Percentiles rank a stretch among this genome's conserved stretches.
These are phyloP conservation scores for Pogonocichla stellata DNA, from an alignment of 2,113 vertebrate species.

Conservation along the genomic window DNA sequence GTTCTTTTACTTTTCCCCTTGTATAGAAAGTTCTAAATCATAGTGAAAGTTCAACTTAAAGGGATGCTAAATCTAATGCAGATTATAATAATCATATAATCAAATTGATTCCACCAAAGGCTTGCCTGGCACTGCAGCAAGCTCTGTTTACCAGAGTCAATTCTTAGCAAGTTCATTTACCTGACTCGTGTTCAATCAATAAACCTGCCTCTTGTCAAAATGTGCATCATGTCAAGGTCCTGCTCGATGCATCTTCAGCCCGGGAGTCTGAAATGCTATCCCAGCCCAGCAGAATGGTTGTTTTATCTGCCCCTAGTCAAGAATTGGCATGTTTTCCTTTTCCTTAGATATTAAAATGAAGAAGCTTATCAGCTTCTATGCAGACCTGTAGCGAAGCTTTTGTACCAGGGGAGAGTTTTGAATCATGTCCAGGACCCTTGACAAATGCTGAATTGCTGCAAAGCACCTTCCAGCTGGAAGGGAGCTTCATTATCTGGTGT, in stretches of 20 bases:
- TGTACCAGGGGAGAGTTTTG: neutral
- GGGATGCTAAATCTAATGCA: neutral
- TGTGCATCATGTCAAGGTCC: neutral
- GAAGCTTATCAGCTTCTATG: neutral
- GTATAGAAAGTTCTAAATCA: neutral
- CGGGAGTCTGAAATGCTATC: neutral
- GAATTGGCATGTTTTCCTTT: neutral
- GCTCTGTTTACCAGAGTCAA: neutral
- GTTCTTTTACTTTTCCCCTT: neutral
- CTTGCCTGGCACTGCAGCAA: neutral
- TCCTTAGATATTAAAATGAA: neutral
- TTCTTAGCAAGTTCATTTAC: neutral
- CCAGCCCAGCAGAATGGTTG: neutral
- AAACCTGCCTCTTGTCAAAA: slow-evolving; percentile 6
- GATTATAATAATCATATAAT: neutral
- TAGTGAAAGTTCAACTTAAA: neutral
- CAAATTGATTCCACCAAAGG: neutral
- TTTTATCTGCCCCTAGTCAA: neutral
- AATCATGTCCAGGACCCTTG: neutral
- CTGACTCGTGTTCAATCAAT: neutral
- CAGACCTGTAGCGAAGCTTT: neutral
- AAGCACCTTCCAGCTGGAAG: neutral
- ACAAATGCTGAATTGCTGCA: neutral
- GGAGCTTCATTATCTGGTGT: neutral
- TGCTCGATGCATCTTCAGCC: neutral